Evolutionary conservation across 2,113 vertebrate species (phyloP), one percentile per base, ranked within the genome.

Genomic region (Muscicapa adusta): DNA sequence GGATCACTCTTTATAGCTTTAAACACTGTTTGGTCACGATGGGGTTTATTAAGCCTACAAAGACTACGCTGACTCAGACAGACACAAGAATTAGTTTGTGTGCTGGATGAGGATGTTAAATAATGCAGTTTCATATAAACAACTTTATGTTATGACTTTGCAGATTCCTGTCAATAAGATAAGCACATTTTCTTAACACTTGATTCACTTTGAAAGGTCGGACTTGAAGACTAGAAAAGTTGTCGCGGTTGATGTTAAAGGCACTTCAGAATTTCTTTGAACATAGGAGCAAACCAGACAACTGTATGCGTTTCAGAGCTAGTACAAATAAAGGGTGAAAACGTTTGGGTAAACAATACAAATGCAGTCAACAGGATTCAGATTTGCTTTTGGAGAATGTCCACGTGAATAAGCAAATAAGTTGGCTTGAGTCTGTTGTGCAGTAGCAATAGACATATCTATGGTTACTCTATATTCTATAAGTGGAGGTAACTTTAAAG

Each of bases 81-180:
- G 17, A 60, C 31, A 8, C 25, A 22, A 19, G 24, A 62, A 40
- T 25, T 29, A 11, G 18, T 18, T 14, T 63, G 3, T 29, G 8
- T 38, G 33, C 48, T 20, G 23, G 31, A 25, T 60, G 31, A 63
- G 26, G 29, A 8, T n/a, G 9, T 62, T 48, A 40, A 75, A 34
- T n/a, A 36, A 17, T 51, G 18, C 14, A 0, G 43, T 84, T 61
- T 54, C 15, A 9, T n/a, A 10, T 24, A 33, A 2, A 22, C 29
- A 53, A 0, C 14, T 58, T 83, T 12, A 20, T 50, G 4, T 47
- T 71, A 47, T 8, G n/a, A 51, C 38, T 53, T 50, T 5, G 0
- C 15, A 75, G 26, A 38, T 51, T 91, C 36, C 3, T 23, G 6
- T 34, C 12, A 57, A 10, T n/a, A 38, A 65, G 28, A 24, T 5